phyloP scores from a whole-genome alignment of 1,140 invertebrate species.

The Druon quercuslanigerum region DNA sequence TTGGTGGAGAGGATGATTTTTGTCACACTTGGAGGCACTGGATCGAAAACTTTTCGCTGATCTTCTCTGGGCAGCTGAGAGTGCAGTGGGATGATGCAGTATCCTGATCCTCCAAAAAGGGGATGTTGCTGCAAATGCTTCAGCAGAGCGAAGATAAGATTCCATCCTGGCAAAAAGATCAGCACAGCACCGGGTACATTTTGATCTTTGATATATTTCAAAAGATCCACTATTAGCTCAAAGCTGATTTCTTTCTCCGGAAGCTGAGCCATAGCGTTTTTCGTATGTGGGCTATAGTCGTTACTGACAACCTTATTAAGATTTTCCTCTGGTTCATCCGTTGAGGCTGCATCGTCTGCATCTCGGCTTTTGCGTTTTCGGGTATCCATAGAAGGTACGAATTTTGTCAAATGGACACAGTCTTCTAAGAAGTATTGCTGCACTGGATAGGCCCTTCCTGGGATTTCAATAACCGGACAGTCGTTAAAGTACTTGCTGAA shows the following conservation, averaged over 20 bases:
- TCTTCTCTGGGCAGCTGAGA: constrained; percentile 94
- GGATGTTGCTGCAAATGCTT: constrained; percentile 87
- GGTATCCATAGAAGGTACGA: constrained; percentile 83
- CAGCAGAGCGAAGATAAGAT: constrained; percentile 94
- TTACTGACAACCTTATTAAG: constrained; percentile 80
- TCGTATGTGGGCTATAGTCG: constrained; percentile 77
- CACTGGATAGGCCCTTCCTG: constrained; percentile 86
- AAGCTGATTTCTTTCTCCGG: constrained; percentile 94
- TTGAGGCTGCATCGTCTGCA: constrained; percentile 80
- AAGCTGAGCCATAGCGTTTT: constrained; percentile 83
- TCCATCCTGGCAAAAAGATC: constrained; percentile 96
- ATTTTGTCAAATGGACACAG: constrained; percentile 87
- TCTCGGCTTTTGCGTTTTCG: constrained; percentile 82
- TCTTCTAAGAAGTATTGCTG: constrained; percentile 94
- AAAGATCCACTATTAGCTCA: constrained; percentile 90
- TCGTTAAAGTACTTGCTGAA: constrained; percentile 95
- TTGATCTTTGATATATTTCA: constrained; percentile 85
- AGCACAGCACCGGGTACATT: constrained; percentile 89
- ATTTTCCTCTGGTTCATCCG: constrained; percentile 86
- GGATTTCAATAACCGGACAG: constrained; percentile 89
- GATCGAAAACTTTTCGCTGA: constrained; percentile 90
- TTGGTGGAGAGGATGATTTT: constrained; percentile 94
- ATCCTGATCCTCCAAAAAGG: constrained; percentile 83
- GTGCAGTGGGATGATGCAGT: constrained; percentile 89
- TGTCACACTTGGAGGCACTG: constrained; percentile 82